A percentile compares a stretch with the other conserved stretches of the same genome.
Evolutionary conservation across 2,888 invertebrate genomes (phyloP).

Genomic region (Drosophila koepferae): DNA sequence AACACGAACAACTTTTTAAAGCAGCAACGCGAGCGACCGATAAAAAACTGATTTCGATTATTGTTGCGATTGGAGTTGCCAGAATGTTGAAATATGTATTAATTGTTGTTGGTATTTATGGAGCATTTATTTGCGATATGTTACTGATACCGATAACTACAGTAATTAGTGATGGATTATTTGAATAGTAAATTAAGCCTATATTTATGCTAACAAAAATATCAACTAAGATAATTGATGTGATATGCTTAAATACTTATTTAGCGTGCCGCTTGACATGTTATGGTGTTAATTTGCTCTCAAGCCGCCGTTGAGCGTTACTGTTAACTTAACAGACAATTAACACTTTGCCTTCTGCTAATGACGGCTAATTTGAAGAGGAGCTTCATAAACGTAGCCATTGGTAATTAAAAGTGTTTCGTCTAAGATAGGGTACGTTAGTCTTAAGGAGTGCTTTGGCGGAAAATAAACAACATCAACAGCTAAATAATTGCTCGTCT

Average conservation of each 20-base stretch:
- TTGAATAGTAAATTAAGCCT: neutral
- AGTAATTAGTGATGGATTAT: neutral
- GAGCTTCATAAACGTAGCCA: neutral
- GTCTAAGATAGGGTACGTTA: neutral
- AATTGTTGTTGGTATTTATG: neutral
- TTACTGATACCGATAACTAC: slow-evolving; percentile 14
- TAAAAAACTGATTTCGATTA: neutral
- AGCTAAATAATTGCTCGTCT: slow-evolving; percentile 63
- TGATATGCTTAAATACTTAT: neutral
- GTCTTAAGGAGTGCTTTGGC: slow-evolving; percentile 45
- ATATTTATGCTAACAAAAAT: neutral
- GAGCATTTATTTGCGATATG: neutral
- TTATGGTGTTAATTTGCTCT: slow-evolving; percentile 39
- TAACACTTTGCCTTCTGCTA: slow-evolving; percentile 26
- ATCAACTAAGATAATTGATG: neutral
- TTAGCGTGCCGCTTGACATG: neutral
- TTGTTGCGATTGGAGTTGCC: neutral
- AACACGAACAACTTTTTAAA: neutral
- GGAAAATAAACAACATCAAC: slow-evolving; percentile 19
- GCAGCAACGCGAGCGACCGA: neutral
- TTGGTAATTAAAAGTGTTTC: neutral
- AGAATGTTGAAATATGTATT: neutral
- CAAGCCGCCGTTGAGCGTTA: slow-evolving; percentile 34
- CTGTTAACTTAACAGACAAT: slow-evolving; percentile 50
- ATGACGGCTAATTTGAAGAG: slow-evolving; percentile 23